Evolutionary conservation across 2,113 vertebrate species (phyloP).

Genomic region (Chitala chitala): DNA sequence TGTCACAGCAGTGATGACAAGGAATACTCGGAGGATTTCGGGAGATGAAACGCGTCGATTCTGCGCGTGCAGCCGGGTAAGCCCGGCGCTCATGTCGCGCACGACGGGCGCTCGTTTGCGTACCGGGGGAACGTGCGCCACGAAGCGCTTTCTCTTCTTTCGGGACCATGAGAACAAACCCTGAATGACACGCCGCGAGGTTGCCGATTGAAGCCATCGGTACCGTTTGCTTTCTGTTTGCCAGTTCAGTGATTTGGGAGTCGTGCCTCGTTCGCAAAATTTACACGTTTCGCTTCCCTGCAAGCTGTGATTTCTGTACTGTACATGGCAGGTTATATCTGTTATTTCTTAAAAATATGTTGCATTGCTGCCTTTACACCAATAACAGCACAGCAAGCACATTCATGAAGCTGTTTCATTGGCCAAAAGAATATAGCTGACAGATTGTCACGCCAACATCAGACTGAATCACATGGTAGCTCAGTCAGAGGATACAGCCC

Average conservation of each 20-base stretch:
- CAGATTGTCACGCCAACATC: too few species aligned
- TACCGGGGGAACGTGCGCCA: conserved; percentile 28
- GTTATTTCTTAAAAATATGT: too few species aligned
- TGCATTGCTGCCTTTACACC: too few species aligned
- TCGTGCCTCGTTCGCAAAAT: neutral
- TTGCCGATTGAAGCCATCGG: too few species aligned
- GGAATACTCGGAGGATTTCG: too few species aligned
- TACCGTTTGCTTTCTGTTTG: neutral
- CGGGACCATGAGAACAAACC: conserved; percentile 41
- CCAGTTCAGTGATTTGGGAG: too few species aligned
- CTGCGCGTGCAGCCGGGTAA: conserved; percentile 27
- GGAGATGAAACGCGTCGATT: too few species aligned
- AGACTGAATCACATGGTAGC: too few species aligned
- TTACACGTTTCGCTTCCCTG: neutral
- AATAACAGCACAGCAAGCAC: neutral
- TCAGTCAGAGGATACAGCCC: too few species aligned
- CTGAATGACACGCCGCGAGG: too few species aligned
- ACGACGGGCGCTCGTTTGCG: conserved; percentile 38
- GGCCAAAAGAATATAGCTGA: neutral
- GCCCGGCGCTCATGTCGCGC: neutral
- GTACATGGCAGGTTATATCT: too few species aligned
- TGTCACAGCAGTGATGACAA: too few species aligned
- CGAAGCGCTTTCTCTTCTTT: conserved; percentile 35
- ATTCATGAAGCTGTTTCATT: neutral
- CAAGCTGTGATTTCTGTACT: conserved; percentile 4